Conservation (phyloP, 2,797 vertebrate species). For the Cuculus canorus region DNA sequence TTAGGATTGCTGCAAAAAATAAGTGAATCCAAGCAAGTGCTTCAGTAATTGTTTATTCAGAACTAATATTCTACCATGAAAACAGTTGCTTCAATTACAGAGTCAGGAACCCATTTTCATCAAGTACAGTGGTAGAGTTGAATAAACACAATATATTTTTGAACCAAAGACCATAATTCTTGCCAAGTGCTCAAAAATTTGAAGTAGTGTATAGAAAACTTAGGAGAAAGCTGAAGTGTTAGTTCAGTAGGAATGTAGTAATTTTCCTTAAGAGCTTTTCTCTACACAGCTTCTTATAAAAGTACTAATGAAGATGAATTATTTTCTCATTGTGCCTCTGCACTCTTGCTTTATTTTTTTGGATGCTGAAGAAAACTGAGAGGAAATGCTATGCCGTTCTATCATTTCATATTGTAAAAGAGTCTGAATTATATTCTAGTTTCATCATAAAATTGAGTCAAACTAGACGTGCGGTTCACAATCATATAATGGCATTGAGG, state of each 20-base stretch:
- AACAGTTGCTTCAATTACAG: not conserved
- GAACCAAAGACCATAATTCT: not conserved
- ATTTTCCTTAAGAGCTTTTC: not conserved
- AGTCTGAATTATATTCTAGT: not conserved
- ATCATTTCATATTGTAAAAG: not conserved
- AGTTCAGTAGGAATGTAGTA: not conserved
- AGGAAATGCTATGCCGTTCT: not conserved
- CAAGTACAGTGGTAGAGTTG: not conserved
- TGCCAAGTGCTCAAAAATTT: not conserved
- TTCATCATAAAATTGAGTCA: not conserved
- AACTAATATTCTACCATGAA: not conserved
- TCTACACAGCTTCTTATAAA: not conserved
- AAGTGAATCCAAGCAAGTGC: not conserved
- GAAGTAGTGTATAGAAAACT: not conserved
- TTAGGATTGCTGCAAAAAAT: not conserved
- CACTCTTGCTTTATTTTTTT: not conserved
- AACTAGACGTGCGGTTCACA: not conserved
- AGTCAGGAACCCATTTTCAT: not conserved
- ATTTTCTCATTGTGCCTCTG: not conserved
- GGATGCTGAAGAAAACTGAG: not conserved
- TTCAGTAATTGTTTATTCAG: slow-evolving; percentile 9
- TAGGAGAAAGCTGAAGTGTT: not conserved
- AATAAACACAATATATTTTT: not conserved
- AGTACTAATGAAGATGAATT: not conserved
- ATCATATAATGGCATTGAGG: accelerated